These are phyloP conservation scores for Campopleginae sp. DNA, from an alignment of 2,888 invertebrate species.

Conservation along the genomic window DNA sequence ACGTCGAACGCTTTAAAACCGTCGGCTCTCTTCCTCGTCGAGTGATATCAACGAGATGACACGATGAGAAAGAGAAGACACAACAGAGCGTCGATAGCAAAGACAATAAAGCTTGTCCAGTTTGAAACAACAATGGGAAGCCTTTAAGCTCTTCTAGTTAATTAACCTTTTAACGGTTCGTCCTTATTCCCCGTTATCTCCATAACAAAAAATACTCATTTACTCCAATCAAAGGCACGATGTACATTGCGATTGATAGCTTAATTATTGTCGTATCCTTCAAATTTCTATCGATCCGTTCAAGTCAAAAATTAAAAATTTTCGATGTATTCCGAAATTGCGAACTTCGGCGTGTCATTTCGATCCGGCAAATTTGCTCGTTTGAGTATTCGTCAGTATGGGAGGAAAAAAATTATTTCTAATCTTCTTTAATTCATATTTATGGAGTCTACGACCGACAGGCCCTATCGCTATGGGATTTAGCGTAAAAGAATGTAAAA, in stretches of 20 bases:
- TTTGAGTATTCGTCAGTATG: no score
- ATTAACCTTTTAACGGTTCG: constrained; percentile 50
- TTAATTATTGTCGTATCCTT: background rate
- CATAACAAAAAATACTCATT: constrained; percentile 39
- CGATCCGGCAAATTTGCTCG: no score
- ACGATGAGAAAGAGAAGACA: constrained; percentile 37
- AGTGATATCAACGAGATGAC: constrained; percentile 43
- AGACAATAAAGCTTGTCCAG: constrained; percentile 55
- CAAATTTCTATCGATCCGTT: background rate
- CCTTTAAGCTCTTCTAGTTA: constrained; percentile 52
- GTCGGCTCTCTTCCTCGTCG: constrained; percentile 13
- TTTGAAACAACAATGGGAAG: constrained; percentile 50
- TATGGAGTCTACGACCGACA: no score
- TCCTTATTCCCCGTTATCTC: constrained; percentile 32
- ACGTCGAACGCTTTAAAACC: constrained; percentile 42
- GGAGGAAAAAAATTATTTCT: no score
- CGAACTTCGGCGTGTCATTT: no score
- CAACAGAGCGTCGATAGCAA: constrained; percentile 20
- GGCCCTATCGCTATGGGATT: background rate
- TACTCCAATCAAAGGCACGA: background rate
- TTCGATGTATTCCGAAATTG: no score
- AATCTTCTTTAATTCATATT: no score
- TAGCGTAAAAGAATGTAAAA: background rate
- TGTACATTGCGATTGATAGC: background rate
- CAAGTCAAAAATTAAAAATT: background rate